Conservation (phyloP, 2,888 invertebrate genomes). For the Macrophya annulata region DNA sequence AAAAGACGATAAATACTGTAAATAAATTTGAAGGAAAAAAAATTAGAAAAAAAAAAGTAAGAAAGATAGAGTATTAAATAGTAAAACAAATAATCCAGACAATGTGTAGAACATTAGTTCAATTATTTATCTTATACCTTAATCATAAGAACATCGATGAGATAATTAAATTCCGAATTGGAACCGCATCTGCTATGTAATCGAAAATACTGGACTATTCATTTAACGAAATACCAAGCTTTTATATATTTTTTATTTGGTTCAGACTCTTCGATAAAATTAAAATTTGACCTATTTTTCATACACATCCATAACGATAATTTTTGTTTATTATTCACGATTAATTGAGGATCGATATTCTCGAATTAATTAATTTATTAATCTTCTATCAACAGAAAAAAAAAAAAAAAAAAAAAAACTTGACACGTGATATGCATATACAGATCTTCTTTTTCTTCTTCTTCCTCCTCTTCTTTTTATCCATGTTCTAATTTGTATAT, state of each 20-base stretch:
- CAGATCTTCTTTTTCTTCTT: neutral
- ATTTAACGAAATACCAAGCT: too few relatives aligned
- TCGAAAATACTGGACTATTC: neutral
- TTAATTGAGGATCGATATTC: neutral
- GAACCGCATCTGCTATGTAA: too few relatives aligned
- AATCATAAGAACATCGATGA: neutral
- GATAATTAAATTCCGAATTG: neutral
- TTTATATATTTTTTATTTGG: neutral
- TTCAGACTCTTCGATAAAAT: neutral
- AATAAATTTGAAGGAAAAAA: neutral
- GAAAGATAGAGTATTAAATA: too few relatives aligned
- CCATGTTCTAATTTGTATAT: slow-evolving; percentile 23
- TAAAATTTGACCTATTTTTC: neutral
- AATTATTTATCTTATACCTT: neutral
- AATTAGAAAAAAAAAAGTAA: neutral
- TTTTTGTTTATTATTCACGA: neutral
- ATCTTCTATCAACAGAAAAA: neutral
- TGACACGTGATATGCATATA: neutral
- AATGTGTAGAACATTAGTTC: neutral
- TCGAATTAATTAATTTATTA: neutral
- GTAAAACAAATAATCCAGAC: neutral
- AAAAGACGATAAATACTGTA: slow-evolving; percentile 5
- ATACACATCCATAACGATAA: neutral
- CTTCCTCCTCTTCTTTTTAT: neutral
- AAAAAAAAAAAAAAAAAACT: neutral